Conservation (phyloP, 2,888 invertebrate genomes). For the Cryptophagus acutangulus region DNA sequence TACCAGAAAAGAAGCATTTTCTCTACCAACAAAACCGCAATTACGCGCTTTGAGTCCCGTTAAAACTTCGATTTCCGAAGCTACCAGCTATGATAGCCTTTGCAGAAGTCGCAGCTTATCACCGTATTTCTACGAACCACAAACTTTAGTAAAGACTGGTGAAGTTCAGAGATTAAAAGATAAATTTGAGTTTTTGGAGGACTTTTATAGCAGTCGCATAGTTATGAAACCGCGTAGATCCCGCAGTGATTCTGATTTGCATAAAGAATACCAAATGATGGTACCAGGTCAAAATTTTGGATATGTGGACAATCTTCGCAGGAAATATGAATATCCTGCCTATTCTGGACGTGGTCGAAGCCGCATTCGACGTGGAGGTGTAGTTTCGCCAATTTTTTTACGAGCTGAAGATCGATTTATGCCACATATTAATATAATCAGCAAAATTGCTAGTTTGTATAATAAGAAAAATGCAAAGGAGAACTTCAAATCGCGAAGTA, state of each 20-base stretch:
- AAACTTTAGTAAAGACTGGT: conserved; percentile 68
- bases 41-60: conserved; percentile 43
- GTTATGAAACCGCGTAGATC: conserved; percentile 53
- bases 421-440: conserved; percentile 88
- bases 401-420: conserved; percentile 68
- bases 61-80: conserved; percentile 43
- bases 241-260: conserved; percentile 75
- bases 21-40: conserved; percentile 46
- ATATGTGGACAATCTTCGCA: conserved; percentile 58
- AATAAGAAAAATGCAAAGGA: conserved; percentile 38
- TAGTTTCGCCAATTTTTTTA: conserved; percentile 61
- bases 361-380: conserved; percentile 48
- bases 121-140: conserved; percentile 67
- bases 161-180: conserved; percentile 73
- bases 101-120: conserved; percentile 69
- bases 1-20: conserved; percentile 50
- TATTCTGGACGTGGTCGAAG: conserved; percentile 49
- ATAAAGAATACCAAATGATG: conserved; percentile 52
- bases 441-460: conserved; percentile 66
- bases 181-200: conserved; percentile 67
- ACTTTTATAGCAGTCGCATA: conserved; percentile 33
- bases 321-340: conserved; percentile 55
- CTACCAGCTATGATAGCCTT: conserved; percentile 61
- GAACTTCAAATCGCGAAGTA: conserved; percentile 27
- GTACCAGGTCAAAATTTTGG: conserved; percentile 49